Conservation (phyloP, 2,888 invertebrate genomes). For the Drosophila eohydei region DNA sequence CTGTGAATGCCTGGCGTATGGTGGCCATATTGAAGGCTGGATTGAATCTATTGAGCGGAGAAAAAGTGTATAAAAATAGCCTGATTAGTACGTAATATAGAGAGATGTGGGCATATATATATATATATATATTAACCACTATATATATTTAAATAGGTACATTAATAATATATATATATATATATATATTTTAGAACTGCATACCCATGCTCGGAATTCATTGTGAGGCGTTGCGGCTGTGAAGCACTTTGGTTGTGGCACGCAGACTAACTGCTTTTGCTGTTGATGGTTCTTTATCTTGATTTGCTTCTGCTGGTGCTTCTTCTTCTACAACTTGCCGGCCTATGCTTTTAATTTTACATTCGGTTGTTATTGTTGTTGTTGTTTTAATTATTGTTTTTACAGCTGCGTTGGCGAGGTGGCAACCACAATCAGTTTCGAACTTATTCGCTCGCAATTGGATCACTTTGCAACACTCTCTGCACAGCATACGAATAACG, state of each 20-base stretch:
- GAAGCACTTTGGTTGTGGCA: slow-evolving; percentile 63
- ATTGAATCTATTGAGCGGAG: slow-evolving; percentile 89
- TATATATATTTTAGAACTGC: slow-evolving; percentile 22
- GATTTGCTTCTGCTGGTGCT: slow-evolving; percentile 18
- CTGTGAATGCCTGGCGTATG: slow-evolving; percentile 97
- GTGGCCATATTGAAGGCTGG: slow-evolving; percentile 97
- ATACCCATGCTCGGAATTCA: slow-evolving; percentile 85
- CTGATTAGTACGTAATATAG: neutral
- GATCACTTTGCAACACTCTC: slow-evolving; percentile 26
- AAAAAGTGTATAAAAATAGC: slow-evolving; percentile 5
- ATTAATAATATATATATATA: neutral
- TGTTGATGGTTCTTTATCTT: slow-evolving; percentile 22
- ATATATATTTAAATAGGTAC: neutral
- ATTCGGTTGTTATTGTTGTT: slow-evolving; percentile 26
- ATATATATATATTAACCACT: neutral
- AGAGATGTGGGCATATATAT: neutral
- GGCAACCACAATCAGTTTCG: slow-evolving; percentile 34
- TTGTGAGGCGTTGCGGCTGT: slow-evolving; percentile 74
- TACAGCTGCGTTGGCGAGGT: slow-evolving; percentile 40
- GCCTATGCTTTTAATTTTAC: slow-evolving; percentile 45
- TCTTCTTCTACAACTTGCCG: slow-evolving; percentile 41
- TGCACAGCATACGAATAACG: slow-evolving; percentile 12
- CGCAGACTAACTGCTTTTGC: slow-evolving; percentile 50
- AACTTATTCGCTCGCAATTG: slow-evolving; percentile 14
- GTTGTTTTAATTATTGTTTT: slow-evolving; percentile 37